Base-by-base conservation (phyloP, 2,888 invertebrate species). In the Cheilosia vernalis region DNA sequence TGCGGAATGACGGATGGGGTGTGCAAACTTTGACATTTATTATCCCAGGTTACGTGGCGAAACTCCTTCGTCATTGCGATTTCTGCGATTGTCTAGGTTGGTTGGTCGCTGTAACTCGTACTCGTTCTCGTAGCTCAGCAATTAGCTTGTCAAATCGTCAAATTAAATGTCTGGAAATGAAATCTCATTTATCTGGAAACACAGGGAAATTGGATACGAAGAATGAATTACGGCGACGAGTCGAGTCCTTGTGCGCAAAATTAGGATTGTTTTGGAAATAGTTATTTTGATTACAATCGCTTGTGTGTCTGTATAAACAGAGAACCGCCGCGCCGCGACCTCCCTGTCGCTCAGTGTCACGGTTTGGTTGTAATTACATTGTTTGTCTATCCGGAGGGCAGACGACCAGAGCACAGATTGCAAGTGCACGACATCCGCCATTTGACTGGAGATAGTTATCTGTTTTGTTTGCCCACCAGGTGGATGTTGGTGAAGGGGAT, bases 131-230 rank as follows among this genome's bases (percentile, higher is more conserved):
- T 69, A 61, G 21, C 64, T 55, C 27, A 19, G 66, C 81, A 81
- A 85, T 85, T 85, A 85, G 85, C 85, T 76, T 76, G 84, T 84
- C 79, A 84, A 84, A 84, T 74, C 85, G 72, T 73, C 70, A 77
- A 85, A 85, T 81, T 85, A 81, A 85, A 77, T 61, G 85, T 80
- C 85, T 85, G 76, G 67, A 73, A 81, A 80, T 81, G 76, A 81
- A 85, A 81, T 81, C 63, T 69, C 77, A 72, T 85, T 85, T 81
- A 66, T 66, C 61, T 56, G 55, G 66, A 33, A 61, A 69, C 37
- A 37, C 37, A 13, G 37, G 13, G 37, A 37, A 13, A 37, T 37
- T 10, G 37, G 13, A 27, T 51, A 49, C 37, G 53, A 44, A 47
- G 56, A 27, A 78, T 40, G 66, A 69, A 30, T 27, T 40, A 70